These are phyloP conservation scores for Alethe castanea DNA, from an alignment of 2,113 vertebrate species.

Conservation along the genomic window DNA sequence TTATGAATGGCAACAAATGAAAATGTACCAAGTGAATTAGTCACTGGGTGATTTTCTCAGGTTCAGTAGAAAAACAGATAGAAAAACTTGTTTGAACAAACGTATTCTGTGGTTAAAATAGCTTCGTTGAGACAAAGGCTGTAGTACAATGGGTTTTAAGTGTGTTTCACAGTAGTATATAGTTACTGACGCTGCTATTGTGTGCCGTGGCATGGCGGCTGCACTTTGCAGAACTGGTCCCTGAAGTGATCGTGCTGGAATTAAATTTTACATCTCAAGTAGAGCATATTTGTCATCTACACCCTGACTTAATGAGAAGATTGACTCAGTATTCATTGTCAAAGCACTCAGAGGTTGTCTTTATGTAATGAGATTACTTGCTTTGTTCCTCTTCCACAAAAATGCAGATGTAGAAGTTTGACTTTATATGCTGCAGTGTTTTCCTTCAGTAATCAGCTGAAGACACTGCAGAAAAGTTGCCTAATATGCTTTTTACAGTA, in stretches of 20 bases:
- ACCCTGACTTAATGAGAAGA: background rate
- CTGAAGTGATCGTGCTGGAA: background rate
- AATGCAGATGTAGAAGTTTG: background rate
- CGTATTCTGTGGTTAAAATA: background rate
- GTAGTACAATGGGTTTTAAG: background rate
- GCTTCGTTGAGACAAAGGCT: background rate
- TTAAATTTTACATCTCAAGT: background rate
- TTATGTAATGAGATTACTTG: background rate
- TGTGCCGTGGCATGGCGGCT: background rate
- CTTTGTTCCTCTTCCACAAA: slow-evolving; percentile 15
- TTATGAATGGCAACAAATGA: background rate
- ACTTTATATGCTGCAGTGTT: background rate
- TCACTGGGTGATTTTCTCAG: background rate
- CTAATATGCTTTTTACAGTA: background rate
- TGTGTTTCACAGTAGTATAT: background rate
- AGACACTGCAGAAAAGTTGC: background rate
- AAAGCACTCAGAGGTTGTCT: background rate
- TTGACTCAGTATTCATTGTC: background rate
- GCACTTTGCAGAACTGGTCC: background rate
- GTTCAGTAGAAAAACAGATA: background rate
- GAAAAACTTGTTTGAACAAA: background rate
- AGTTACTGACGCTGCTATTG: background rate
- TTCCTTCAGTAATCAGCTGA: background rate
- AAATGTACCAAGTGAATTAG: background rate
- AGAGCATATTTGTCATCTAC: background rate